phyloP scores from a whole-genome alignment of 2,888 invertebrate genomes.

The Dioctria linearis region DNA sequence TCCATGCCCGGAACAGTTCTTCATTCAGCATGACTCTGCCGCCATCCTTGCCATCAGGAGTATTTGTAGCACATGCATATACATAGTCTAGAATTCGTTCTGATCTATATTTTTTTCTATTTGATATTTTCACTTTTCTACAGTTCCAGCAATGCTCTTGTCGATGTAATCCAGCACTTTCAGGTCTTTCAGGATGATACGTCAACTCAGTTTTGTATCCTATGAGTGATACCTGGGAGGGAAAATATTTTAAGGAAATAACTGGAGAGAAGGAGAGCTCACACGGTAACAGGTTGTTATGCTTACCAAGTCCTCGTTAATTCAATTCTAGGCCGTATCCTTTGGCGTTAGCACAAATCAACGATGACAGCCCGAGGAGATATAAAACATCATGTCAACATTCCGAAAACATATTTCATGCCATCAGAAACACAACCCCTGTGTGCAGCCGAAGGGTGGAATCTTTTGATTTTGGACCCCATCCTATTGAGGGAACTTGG shows the following conservation, averaged over 20 bases:
- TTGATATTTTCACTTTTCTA: constrained; percentile 2
- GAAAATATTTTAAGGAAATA: constrained; percentile 36
- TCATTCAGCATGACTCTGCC: constrained; percentile 14
- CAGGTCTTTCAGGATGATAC: constrained; percentile 50
- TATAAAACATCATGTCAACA: constrained; percentile 60
- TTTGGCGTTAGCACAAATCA: constrained; percentile 58
- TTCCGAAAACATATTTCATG: constrained; percentile 58
- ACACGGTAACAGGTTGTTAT: constrained; percentile 30
- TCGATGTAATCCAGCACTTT: constrained; percentile 50
- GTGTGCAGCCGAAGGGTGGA: constrained; percentile 54
- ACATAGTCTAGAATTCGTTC: constrained; percentile 17
- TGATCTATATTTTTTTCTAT: constrained; percentile 2
- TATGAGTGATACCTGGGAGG: background rate
- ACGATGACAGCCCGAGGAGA: constrained; percentile 59
- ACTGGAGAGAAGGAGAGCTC: background rate
- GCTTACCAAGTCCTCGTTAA: constrained; percentile 20
- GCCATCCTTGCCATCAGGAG: background rate
- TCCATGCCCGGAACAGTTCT: background rate
- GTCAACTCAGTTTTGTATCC: constrained; percentile 28
- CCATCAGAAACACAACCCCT: constrained; percentile 53
- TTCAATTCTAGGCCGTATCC: constrained; percentile 40
- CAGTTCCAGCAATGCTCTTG: constrained; percentile 29
- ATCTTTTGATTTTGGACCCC: constrained; percentile 58
- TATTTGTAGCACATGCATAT: background rate
- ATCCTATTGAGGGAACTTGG: background rate